Percentiles rank a stretch among this genome's conserved stretches.
These are phyloP conservation scores for Sebastes diaconus DNA, from an alignment of 2,797 vertebrate genomes.

Conservation along the genomic window DNA sequence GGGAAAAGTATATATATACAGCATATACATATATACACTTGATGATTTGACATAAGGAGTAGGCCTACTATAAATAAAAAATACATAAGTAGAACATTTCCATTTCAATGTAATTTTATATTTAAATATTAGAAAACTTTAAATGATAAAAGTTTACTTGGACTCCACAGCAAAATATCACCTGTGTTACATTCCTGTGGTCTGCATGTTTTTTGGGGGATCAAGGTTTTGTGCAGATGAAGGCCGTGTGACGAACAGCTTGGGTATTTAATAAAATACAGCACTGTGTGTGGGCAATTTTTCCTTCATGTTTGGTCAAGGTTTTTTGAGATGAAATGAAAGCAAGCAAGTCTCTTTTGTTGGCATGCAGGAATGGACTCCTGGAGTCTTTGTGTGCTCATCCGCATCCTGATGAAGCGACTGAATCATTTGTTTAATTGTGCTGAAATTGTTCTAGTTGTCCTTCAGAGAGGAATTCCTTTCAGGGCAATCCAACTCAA, in stretches of 20 bases:
- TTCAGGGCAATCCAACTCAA: background rate
- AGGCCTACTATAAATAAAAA: no score
- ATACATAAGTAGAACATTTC: background rate
- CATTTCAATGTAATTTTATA: constrained; percentile 5
- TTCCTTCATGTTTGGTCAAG: constrained; percentile 15
- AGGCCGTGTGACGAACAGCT: background rate
- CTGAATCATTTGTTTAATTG: constrained; percentile 44
- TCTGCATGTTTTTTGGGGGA: background rate
- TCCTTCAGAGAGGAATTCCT: constrained; percentile 34
- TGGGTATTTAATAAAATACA: constrained; percentile 5
- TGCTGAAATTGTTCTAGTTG: constrained; percentile 30
- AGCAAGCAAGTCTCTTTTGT: constrained; percentile 7
- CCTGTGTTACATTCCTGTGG: background rate
- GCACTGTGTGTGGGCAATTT: background rate
- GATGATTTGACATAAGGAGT: background rate
- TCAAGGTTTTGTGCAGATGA: constrained; percentile 20
- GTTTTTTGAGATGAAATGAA: constrained; percentile 25
- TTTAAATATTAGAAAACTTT: background rate
- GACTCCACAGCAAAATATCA: background rate
- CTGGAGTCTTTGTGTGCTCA: constrained; percentile 11
- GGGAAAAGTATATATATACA: background rate
- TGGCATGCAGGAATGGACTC: background rate
- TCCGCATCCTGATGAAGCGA: constrained; percentile 13
- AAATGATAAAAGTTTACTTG: constrained; percentile 1
- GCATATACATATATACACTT: background rate